Conservation (phyloP, 2,113 vertebrate genomes). For the Myrmophylax atrothorax region DNA sequence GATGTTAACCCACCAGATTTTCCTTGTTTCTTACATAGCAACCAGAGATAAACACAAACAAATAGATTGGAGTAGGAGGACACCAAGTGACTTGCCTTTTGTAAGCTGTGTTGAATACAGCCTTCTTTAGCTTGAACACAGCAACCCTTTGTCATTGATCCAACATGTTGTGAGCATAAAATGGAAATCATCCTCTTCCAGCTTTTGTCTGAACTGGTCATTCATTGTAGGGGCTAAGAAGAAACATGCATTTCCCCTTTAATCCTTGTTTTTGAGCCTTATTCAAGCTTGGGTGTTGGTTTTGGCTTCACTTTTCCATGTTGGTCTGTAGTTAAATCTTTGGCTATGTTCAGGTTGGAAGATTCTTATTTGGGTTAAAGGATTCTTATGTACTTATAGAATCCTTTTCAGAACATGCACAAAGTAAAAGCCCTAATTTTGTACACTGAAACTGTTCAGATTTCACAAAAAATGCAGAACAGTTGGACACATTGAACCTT, state of each 20-base stretch:
- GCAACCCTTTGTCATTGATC: constrained; percentile 44
- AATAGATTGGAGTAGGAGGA: constrained; percentile 54
- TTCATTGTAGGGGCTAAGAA: constrained; percentile 8
- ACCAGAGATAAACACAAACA: constrained; percentile 76
- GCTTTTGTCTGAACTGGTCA: not conserved
- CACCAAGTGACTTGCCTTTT: constrained; percentile 51
- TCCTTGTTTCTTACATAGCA: constrained; percentile 70
- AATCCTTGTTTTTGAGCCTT: not conserved
- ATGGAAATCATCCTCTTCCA: constrained; percentile 30
- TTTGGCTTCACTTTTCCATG: not conserved
- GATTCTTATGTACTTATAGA: not conserved
- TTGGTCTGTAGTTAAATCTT: not conserved
- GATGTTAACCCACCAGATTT: constrained; percentile 51
- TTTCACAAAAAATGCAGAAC: not conserved
- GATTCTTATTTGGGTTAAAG: not conserved
- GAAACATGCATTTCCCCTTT: not conserved
- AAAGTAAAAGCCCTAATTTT: not conserved
- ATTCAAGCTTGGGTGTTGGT: not conserved
- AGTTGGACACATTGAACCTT: not conserved
- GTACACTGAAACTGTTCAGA: not conserved
- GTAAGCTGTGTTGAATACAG: constrained; percentile 30
- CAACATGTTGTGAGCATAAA: not conserved
- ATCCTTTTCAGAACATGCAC: not conserved
- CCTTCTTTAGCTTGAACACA: constrained; percentile 30
- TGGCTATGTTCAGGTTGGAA: not conserved